A percentile compares a stretch with the other conserved stretches of the same genome.
phyloP scores from a whole-genome alignment of 2,888 invertebrate genomes.

The Sarcophaga carnaria region DNA sequence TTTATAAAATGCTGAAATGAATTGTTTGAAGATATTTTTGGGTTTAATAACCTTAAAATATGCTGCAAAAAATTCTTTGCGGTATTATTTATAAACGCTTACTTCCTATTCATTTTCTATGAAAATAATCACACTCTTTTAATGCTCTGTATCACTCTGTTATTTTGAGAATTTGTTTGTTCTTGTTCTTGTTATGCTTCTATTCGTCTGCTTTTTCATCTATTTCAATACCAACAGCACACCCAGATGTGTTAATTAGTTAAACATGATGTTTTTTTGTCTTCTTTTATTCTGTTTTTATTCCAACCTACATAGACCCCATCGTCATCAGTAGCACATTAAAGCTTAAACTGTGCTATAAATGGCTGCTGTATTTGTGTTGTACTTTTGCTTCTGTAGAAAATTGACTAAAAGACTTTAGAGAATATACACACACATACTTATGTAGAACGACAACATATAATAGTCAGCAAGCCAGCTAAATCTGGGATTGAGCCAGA shows the following conservation, averaged over 20 bases:
- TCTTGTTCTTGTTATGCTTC: slow-evolving; percentile 16
- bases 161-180: slow-evolving; percentile 43
- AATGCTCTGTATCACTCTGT: background rate
- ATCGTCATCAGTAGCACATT: slow-evolving; percentile 1
- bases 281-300: background rate
- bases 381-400: background rate
- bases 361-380: background rate
- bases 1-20: too few species aligned
- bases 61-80: too few species aligned
- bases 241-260: slow-evolving; percentile 67
- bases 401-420: slow-evolving; percentile 26
- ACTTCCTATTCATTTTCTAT: background rate
- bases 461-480: background rate
- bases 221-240: slow-evolving; percentile 33
- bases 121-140: slow-evolving; percentile 13
- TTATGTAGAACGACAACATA: background rate
- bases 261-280: slow-evolving; percentile 54
- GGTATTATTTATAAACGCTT: background rate
- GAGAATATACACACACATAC: slow-evolving; percentile 11
- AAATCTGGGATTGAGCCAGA: slow-evolving; percentile 1
- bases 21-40: too few species aligned
- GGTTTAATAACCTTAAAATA: too few species aligned
- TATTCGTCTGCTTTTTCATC: slow-evolving; percentile 12
- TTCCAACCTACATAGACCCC: slow-evolving; percentile 28
- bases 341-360: slow-evolving; percentile 29